Evolutionary conservation across 2,797 vertebrate species (phyloP).

Genomic region (Danio tinwini): DNA sequence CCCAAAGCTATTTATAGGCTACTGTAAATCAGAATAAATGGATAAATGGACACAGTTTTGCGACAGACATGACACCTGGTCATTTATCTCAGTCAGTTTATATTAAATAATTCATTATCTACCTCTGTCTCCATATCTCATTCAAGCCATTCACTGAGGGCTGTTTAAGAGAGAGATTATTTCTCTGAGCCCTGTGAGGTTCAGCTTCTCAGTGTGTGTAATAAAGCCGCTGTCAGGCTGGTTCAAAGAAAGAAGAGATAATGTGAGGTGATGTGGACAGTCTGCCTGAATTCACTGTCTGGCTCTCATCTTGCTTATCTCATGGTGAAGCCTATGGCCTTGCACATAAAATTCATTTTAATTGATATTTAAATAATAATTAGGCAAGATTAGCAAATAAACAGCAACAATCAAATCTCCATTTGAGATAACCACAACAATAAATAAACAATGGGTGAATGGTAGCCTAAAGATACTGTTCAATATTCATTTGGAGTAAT

Average conservation of each 20-base stretch:
- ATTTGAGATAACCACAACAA: not conserved
- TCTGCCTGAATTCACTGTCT: not conserved
- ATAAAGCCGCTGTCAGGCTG: conserved; percentile 22
- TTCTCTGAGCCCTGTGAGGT: conserved; percentile 14
- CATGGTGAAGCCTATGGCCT: not conserved
- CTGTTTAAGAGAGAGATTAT: conserved; percentile 17
- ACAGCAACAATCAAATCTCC: not conserved
- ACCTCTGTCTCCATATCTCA: conserved; percentile 3
- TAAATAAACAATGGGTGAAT: not conserved
- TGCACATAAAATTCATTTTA: not conserved
- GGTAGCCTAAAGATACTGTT: not conserved
- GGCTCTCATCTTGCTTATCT: not conserved
- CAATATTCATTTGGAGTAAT: conserved; percentile 7
- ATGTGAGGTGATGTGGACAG: not conserved
- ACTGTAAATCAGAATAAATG: not conserved
- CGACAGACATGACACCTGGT: not conserved
- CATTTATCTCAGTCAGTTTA: conserved; percentile 6
- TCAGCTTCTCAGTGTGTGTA: conserved; percentile 25
- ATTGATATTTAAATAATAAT: not conserved
- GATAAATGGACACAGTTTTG: not conserved
- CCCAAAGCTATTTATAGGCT: not conserved
- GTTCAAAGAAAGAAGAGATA: not conserved
- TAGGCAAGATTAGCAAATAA: conserved; percentile 1
- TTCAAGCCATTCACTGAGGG: not conserved
- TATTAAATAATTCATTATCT: conserved; percentile 4